phyloP scores from a whole-genome alignment of 2,888 invertebrate genomes.

The Urechis unicinctus region DNA sequence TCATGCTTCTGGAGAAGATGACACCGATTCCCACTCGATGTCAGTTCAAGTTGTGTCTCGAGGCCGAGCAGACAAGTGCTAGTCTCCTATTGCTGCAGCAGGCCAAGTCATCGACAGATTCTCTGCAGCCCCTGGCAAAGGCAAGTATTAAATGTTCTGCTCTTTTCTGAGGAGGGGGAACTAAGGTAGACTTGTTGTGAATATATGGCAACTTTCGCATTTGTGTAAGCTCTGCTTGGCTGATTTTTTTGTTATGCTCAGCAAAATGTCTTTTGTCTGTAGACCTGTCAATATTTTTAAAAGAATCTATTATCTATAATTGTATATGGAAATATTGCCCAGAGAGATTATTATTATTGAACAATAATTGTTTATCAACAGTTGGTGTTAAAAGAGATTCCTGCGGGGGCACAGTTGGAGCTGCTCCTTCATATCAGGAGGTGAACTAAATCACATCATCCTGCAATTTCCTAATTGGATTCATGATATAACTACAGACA shows the following conservation, averaged over 20 bases:
- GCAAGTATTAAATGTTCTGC: neutral
- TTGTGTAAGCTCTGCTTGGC: no score
- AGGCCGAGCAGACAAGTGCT: conserved; percentile 9
- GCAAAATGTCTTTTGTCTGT: no score
- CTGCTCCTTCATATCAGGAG: neutral
- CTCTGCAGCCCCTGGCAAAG: conserved; percentile 11
- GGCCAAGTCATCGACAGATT: neutral
- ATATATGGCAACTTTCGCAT: conserved; percentile 1
- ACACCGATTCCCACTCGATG: conserved; percentile 13
- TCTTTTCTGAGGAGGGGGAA: neutral
- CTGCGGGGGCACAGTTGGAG: neutral
- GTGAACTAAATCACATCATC: no score
- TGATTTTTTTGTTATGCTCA: no score
- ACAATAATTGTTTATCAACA: no score
- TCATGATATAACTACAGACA: no score
- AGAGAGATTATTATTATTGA: no score
- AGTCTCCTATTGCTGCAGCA: conserved; percentile 9
- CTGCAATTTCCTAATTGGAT: no score
- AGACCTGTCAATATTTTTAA: no score
- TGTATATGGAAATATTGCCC: no score
- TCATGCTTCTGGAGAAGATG: neutral
- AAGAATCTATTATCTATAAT: no score
- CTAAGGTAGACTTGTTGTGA: neutral
- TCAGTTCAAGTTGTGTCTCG: conserved; percentile 5
- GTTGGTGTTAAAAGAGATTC: neutral